Evolutionary conservation across 2,888 invertebrate species (phyloP).

Genomic region (Meliscaeva auricollis): DNA sequence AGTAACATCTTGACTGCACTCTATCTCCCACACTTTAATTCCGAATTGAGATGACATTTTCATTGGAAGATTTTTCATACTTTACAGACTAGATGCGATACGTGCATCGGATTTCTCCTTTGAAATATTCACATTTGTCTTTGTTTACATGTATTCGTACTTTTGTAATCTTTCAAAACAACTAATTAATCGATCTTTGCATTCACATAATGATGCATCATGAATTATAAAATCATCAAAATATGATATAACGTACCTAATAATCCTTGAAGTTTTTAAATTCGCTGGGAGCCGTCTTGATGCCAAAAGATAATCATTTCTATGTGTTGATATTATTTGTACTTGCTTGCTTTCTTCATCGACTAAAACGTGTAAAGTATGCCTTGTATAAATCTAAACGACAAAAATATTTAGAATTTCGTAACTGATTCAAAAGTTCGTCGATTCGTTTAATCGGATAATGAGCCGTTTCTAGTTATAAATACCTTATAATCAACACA

Average conservation of each 20-base stretch:
- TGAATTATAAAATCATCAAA: constrained; percentile 3
- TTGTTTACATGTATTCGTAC: not conserved
- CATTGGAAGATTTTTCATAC: too few species aligned
- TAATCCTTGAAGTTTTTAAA: constrained; percentile 10
- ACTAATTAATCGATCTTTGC: not conserved
- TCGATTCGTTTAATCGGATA: constrained; percentile 58
- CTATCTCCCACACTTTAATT: too few species aligned
- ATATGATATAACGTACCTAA: not conserved
- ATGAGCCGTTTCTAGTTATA: not conserved
- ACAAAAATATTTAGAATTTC: too few species aligned
- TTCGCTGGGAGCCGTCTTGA: constrained; percentile 60
- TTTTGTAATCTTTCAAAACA: not conserved
- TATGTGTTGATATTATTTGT: constrained; percentile 44
- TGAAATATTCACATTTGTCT: not conserved
- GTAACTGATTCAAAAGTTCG: constrained; percentile 75
- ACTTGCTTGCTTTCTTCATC: constrained; percentile 33
- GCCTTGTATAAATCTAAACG: constrained; percentile 79
- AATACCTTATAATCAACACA: constrained; percentile 1
- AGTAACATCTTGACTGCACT: too few species aligned
- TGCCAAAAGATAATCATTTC: constrained; percentile 51
- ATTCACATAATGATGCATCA: not conserved
- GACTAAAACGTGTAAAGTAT: constrained; percentile 68
- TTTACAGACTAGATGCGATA: too few species aligned
- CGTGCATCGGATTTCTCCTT: not conserved
- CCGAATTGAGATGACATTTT: too few species aligned